A percentile compares a stretch with the other conserved stretches of the same genome.
Conservation (phyloP, 2,888 invertebrate genomes). For the Drosophila neotestacea region DNA sequence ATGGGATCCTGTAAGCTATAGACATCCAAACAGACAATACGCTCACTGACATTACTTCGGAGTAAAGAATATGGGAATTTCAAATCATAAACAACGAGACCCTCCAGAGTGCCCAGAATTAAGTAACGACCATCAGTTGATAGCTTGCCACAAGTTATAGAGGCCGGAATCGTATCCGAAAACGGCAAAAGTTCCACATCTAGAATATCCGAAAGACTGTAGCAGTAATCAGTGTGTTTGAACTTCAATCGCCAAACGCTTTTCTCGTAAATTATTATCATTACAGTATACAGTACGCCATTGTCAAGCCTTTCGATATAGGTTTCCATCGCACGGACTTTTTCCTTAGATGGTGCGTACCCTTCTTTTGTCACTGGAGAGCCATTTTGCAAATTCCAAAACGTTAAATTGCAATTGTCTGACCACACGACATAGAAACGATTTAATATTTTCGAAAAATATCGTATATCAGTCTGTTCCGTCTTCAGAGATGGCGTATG, state of each 20-base stretch:
- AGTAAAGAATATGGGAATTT: slow-evolving; percentile 64
- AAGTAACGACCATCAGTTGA: slow-evolving; percentile 79
- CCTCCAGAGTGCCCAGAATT: slow-evolving; percentile 82
- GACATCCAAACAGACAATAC: slow-evolving; percentile 83
- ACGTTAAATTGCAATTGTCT: slow-evolving; percentile 60
- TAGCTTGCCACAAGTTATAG: slow-evolving; percentile 80
- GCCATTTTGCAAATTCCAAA: slow-evolving; percentile 71
- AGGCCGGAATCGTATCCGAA: slow-evolving; percentile 26
- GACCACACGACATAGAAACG: slow-evolving; percentile 79
- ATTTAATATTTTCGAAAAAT: slow-evolving; percentile 72
- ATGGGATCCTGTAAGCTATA: slow-evolving; percentile 74
- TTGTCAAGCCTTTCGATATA: slow-evolving; percentile 24
- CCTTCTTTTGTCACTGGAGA: slow-evolving; percentile 43
- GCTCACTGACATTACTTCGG: slow-evolving; percentile 83
- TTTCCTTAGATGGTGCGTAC: background rate
- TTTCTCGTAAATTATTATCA: slow-evolving; percentile 67
- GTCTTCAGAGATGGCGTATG: slow-evolving; percentile 61
- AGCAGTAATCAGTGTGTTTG: slow-evolving; percentile 36
- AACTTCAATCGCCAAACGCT: slow-evolving; percentile 69
- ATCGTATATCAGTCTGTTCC: slow-evolving; percentile 55
- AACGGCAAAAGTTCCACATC: slow-evolving; percentile 50
- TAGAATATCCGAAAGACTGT: background rate
- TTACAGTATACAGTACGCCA: slow-evolving; percentile 27
- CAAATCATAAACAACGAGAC: slow-evolving; percentile 81
- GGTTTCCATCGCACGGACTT: slow-evolving; percentile 43